Percentiles rank a stretch among this genome's conserved stretches.
These are phyloP conservation scores for Mythimna albipuncta DNA, from an alignment of 2,888 invertebrate species.

Conservation along the genomic window DNA sequence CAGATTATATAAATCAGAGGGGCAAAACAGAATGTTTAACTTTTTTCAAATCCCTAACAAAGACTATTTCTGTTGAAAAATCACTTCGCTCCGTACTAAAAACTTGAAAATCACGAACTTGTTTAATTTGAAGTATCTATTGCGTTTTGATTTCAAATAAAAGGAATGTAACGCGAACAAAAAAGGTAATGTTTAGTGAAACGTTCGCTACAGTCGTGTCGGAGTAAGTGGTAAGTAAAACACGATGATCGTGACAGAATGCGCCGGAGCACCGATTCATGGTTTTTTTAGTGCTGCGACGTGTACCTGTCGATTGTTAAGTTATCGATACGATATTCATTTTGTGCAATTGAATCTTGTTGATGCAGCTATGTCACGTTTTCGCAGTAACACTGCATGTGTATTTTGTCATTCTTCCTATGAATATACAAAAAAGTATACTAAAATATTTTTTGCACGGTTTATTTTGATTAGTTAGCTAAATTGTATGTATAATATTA, in stretches of 20 bases:
- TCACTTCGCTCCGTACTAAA: slow-evolving; percentile 8
- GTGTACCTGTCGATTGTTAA: slow-evolving; percentile 35
- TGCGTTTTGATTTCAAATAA: slow-evolving; percentile 37
- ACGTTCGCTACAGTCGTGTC: slow-evolving; percentile 51
- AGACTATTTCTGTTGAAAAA: slow-evolving; percentile 26
- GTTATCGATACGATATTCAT: slow-evolving; percentile 31
- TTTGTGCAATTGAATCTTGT: neutral
- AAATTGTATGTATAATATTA: too few relatives aligned
- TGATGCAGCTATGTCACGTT: neutral
- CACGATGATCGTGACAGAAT: slow-evolving; percentile 81
- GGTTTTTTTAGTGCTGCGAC: slow-evolving; percentile 63
- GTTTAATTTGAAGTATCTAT: slow-evolving; percentile 8
- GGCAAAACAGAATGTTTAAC: neutral
- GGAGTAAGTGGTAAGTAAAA: slow-evolving; percentile 63
- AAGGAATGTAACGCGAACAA: slow-evolving; percentile 30
- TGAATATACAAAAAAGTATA: too few relatives aligned
- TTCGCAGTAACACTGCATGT: neutral
- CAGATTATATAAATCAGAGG: too few relatives aligned
- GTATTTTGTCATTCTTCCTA: too few relatives aligned
- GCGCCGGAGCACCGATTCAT: slow-evolving; percentile 74
- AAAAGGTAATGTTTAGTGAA: slow-evolving; percentile 57
- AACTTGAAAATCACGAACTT: slow-evolving; percentile 18
- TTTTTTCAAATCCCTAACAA: slow-evolving; percentile 1
- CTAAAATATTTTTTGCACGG: too few relatives aligned
- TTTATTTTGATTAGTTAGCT: too few relatives aligned